Base-by-base conservation (phyloP, 2,113 vertebrate genomes). In the Gila orcuttii region DNA sequence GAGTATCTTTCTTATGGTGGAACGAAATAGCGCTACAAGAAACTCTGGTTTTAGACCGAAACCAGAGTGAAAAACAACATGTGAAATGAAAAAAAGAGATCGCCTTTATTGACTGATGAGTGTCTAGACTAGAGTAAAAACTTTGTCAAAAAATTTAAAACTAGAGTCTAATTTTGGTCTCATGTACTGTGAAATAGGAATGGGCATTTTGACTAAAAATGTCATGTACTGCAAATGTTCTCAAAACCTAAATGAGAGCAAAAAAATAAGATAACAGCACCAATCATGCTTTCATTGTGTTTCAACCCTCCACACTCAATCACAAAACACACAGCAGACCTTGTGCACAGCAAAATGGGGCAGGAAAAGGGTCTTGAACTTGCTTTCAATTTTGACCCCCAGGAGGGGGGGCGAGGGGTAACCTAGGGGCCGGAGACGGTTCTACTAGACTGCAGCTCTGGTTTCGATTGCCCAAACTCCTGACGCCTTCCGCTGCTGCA, bases 401-500 rank as follows among this genome's bases (percentile, higher is more conserved):
- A 82, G 55, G 28, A 15, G 33, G 85, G 83, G 42, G 81, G 84
- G 68, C 62, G 66, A 55, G 86, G 88, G 87, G 86, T 93, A 94
- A 94, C 92, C 90, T 83, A 83, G 76, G 84, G 23, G 79, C 87
- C 79, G 73, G 88, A 89, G 91, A 88, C 86, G n/a, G 86, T 78
- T 89, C 85, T 86, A 84, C 91, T 88, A 91, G 85, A 80, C 90
- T 89, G 90, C 90, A 87, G 92, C 93, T 94, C 92, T 91, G 92
- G 89, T 95, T 95, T 95, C 93, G 89, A 91, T 92, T 93, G 92
- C 60, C 85, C 87, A 88, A 87, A 92, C 90, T 89, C 89, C 89
- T 91, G 91, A 94, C 92, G 90, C 93, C 94, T 93, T 95, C 94
- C 89, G 92, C 92, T 91, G 69, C 92, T 94, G 93, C 96, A 97